Base-by-base conservation (phyloP, 2,797 vertebrate genomes). In the Diplodus sargus region DNA sequence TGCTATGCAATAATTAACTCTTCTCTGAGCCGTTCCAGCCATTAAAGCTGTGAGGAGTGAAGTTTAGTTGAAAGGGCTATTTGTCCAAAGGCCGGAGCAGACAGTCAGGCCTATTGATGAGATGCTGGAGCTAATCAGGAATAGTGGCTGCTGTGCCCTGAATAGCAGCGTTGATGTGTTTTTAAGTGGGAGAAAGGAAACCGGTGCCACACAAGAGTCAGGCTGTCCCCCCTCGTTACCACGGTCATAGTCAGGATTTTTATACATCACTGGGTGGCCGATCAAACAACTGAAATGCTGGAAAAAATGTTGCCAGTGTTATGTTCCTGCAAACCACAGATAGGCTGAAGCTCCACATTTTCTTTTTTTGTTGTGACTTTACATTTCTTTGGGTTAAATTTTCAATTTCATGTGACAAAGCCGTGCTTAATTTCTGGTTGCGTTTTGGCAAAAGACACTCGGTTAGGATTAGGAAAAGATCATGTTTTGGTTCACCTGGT, bases 81-180 rank as follows among this genome's bases (percentile, higher is more conserved):
- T 93, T 93, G 91, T 94, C 79, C 79, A 81, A 78, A 83, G 80
- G 85, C 74, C 68, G 30, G 59, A 25, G 85, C 84, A 92, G 86
- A 93, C 89, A 93, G 92, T 90, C 83, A 76, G 66, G 83, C 76
- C 91, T 89, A 89, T 92, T 94, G 92, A 93, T 90, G 91, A 91
- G 79, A 86, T 30, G 81, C 86, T 87, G 83, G 51, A 72, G 87
- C 86, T 91, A 89, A 92, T 91, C 89, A 83, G 85, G 72, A 89
- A 85, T 80, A 87, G 85, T 76, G 68, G 59, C 80, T 53, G 71
- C 81, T 5, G 28, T 69, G 58, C 70, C 69, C 83, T 81, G 74
- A 90, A 90, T 90, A 83, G 87, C 70, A 66, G 67, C 17, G 66
- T 82, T 87, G 73, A 90, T 76, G 74, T 58, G 68, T 59, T 63